Percentiles rank a stretch among this genome's conserved stretches.
Evolutionary conservation across 2,888 invertebrate genomes (phyloP).

Genomic region (Mayetiola destructor): DNA sequence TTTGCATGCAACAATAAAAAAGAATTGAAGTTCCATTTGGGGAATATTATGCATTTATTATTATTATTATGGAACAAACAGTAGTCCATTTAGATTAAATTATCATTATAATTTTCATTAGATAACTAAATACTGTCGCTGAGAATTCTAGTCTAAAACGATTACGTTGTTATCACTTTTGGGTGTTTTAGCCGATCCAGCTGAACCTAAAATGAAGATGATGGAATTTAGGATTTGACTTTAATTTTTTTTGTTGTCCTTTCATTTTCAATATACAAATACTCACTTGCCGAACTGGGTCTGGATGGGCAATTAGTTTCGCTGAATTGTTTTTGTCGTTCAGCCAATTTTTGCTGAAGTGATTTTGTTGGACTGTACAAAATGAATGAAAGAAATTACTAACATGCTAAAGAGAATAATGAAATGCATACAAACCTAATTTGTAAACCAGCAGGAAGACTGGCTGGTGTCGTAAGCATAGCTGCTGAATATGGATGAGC

Average conservation of each 20-base stretch:
- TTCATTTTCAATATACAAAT: neutral
- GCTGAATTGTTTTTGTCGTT: slow-evolving; percentile 29
- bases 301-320: neutral
- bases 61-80: no score
- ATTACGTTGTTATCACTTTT: slow-evolving; percentile 3
- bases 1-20: no score
- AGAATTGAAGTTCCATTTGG: no score
- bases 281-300: neutral
- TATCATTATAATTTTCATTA: no score
- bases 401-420: slow-evolving; percentile 25
- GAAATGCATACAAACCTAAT: neutral
- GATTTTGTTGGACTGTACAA: slow-evolving; percentile 48
- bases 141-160: slow-evolving; percentile 5
- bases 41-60: no score
- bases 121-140: no score
- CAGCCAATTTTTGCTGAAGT: slow-evolving; percentile 52
- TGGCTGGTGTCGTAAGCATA: slow-evolving; percentile 33
- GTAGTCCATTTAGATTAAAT: no score
- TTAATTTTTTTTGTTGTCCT: neutral
- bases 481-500: neutral
- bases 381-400: slow-evolving; percentile 17
- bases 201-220: neutral
- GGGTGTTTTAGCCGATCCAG: neutral
- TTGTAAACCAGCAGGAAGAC: slow-evolving; percentile 20
- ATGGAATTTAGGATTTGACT: neutral